These are phyloP conservation scores for Endomychus coccineus DNA, from an alignment of 2,888 invertebrate genomes.

Conservation along the genomic window DNA sequence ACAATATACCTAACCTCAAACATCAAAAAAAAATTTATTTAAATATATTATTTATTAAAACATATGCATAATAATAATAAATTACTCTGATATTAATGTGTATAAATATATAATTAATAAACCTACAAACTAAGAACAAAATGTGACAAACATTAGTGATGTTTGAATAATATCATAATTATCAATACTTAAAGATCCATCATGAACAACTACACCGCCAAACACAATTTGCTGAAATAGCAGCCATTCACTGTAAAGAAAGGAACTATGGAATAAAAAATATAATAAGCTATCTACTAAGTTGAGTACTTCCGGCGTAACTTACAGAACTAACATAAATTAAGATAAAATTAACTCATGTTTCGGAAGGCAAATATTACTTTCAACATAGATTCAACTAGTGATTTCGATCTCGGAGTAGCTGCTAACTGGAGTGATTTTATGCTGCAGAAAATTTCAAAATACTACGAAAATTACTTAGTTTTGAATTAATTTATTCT, in stretches of 20 bases:
- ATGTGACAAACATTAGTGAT: slow-evolving; percentile 18
- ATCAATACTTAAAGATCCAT: slow-evolving; percentile 14
- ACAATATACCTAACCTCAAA: too few relatives aligned
- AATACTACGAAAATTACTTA: too few relatives aligned
- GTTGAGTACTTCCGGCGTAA: slow-evolving; percentile 12
- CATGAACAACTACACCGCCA: slow-evolving; percentile 13
- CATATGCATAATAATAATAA: slow-evolving; percentile 23
- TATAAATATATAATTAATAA: slow-evolving; percentile 17
- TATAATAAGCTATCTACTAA: slow-evolving; percentile 7
- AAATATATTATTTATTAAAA: slow-evolving; percentile 23
- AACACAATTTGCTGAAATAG: slow-evolving; percentile 4
- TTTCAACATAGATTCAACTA: too few relatives aligned
- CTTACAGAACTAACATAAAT: slow-evolving; percentile 3
- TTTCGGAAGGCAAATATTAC: too few relatives aligned
- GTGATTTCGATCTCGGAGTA: too few relatives aligned
- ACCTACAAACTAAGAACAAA: slow-evolving; percentile 15
- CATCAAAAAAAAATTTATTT: slow-evolving; percentile 21
- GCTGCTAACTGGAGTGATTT: too few relatives aligned
- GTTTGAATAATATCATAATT: slow-evolving; percentile 16
- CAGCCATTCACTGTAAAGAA: slow-evolving; percentile 9
- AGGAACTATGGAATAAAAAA: slow-evolving; percentile 15
- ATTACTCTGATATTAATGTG: slow-evolving; percentile 24
- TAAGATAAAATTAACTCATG: too few relatives aligned
- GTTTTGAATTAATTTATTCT: too few relatives aligned
- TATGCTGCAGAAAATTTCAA: too few relatives aligned